These are phyloP conservation scores for Amblyjoppa proteus DNA, from an alignment of 2,888 invertebrate genomes.

Conservation along the genomic window DNA sequence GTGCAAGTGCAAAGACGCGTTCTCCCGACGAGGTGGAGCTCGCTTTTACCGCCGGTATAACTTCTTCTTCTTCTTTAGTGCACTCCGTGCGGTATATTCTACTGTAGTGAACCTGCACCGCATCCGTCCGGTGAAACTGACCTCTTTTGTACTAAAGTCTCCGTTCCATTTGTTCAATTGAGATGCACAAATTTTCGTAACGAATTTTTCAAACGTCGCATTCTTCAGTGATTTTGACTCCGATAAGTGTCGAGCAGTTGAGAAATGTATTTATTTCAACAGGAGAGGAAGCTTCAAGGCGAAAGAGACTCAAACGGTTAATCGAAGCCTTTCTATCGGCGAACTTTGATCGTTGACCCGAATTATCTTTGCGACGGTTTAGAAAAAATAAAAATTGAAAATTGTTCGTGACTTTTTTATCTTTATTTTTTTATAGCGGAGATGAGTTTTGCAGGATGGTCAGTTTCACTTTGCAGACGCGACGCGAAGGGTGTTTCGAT, in stretches of 20 bases:
- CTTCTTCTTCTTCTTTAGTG: constrained; percentile 23
- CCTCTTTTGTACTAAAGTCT: neutral
- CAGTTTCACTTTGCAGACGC: constrained; percentile 4
- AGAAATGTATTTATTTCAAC: neutral
- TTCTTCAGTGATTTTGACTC: neutral
- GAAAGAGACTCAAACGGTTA: neutral
- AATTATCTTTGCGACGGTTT: neutral
- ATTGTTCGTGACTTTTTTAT: neutral
- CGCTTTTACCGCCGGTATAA: constrained; percentile 24
- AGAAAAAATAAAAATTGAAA: neutral
- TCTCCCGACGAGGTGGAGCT: constrained; percentile 36
- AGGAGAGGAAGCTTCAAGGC: neutral
- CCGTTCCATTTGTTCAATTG: neutral
- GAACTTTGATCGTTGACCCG: neutral
- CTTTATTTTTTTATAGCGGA: neutral
- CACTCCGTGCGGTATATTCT: constrained; percentile 15
- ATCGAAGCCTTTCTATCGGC: neutral
- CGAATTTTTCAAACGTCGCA: too few relatives aligned
- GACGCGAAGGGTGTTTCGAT: neutral
- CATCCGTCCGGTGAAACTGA: neutral
- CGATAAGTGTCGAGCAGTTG: neutral
- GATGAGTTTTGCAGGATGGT: neutral
- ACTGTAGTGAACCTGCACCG: constrained; percentile 4
- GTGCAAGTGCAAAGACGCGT: constrained; percentile 60
- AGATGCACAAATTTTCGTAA: too few relatives aligned